Evolutionary conservation across 2,888 invertebrate species (phyloP).

Genomic region (Calliopum simillimum): DNA sequence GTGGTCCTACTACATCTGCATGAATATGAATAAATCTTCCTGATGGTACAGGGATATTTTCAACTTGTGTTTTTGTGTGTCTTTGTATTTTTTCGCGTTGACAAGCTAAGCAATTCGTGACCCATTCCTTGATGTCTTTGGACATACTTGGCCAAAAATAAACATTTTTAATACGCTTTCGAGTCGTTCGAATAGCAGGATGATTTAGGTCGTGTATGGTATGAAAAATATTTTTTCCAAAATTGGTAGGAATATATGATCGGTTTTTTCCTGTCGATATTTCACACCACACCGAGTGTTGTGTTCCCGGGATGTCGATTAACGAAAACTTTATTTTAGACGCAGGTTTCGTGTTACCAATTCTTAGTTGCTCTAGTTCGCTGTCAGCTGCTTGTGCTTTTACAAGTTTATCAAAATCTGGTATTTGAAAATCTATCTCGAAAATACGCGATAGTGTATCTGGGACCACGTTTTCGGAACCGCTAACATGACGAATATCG

Average conservation of each 20-base stretch:
- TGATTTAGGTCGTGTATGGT: conserved; percentile 32
- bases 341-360: too few species aligned
- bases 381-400: too few species aligned
- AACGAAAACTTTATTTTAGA: too few species aligned
- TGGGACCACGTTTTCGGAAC: too few species aligned
- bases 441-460: conserved; percentile 12
- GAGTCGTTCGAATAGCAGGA: conserved; percentile 6
- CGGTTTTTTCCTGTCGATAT: conserved; percentile 22
- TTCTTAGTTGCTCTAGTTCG: conserved; percentile 27
- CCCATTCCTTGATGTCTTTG: conserved; percentile 31
- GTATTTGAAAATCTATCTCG: background rate
- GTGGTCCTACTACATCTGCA: conserved; percentile 39
- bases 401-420: too few species aligned
- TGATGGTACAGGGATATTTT: conserved; percentile 23
- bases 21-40: conserved; percentile 41
- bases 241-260: conserved; percentile 31
- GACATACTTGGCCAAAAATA: conserved; percentile 31
- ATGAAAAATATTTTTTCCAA: conserved; percentile 30
- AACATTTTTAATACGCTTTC: background rate
- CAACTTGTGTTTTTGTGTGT: conserved; percentile 34
- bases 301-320: too few species aligned
- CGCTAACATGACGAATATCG: too few species aligned
- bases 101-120: conserved; percentile 25
- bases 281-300: too few species aligned
- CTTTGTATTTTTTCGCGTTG: conserved; percentile 40